Evolutionary conservation across 1,140 invertebrate species (phyloP), one percentile per base, ranked within the genome.

Genomic region (Berghia stephanieae): DNA sequence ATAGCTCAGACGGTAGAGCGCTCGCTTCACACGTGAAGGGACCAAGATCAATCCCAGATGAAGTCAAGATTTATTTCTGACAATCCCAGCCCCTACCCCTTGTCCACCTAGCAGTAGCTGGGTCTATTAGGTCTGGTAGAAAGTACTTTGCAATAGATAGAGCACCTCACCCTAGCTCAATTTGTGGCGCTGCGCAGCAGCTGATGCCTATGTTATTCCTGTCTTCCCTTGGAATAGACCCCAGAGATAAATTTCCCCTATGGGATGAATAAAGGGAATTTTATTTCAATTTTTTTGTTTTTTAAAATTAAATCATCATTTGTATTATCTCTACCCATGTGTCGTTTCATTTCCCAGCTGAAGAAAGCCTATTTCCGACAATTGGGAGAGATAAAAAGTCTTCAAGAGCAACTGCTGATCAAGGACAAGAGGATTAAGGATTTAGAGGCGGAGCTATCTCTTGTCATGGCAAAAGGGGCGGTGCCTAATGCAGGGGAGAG

Each of bases 371-470:
- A 93, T 84, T 92, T 92, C 80, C 91, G 92, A 34, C 94, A 95
- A 89, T 92, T 92, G n/a, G 94, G 95, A 80, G 95, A 96, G 89
- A 87, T 95, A 34, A 91, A 93, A 70, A 89, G 93, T 75, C 91
- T 95, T 16, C 92, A 93, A 81, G 93, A 94, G 70, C 94, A 95
- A 84, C 89, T 96, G 31, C 90, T 92, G 2, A 92, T 93, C 81
- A 94, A 94, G 81, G 94, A 95, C 84, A 91, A 93, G 79, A 90
- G 94, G 16, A 93, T 95, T 8, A 92, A 93, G 71, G 94, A 95
- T 84, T 89, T 96, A 21, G 94, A 96, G 85, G 93, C 94, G 49
- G 92, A 93, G 82, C 84, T 95, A 0, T 90, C 57, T 0, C 69
- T 67, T 3, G 57, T 89, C 3, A 55, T 57, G 31, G 63, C 4